Conservation (phyloP, 2,888 invertebrate genomes). For the Drepanosiphum platanoidis region DNA sequence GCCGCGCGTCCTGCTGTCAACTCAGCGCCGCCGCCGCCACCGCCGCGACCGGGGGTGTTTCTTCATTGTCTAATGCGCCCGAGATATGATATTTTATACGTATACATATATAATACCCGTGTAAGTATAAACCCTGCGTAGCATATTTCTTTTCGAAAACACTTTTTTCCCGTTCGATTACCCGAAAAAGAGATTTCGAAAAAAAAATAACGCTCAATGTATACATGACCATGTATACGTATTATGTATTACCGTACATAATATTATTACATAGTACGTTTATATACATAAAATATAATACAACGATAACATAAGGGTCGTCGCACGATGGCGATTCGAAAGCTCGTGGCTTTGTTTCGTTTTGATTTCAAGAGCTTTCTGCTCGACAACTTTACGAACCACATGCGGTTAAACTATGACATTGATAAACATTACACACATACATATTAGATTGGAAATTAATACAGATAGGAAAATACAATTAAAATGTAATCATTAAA, state of each 20-base stretch:
- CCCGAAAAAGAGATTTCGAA: constrained; percentile 21
- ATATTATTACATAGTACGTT: background rate
- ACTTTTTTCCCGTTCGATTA: constrained; percentile 53
- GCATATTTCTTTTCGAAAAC: constrained; percentile 45
- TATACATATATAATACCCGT: background rate
- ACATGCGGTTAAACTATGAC: too few species aligned
- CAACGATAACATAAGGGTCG: too few species aligned
- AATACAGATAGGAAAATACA: too few species aligned
- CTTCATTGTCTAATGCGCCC: constrained; percentile 56
- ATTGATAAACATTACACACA: too few species aligned
- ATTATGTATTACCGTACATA: background rate
- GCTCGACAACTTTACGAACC: too few species aligned
- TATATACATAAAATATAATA: too few species aligned
- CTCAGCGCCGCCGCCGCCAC: background rate
- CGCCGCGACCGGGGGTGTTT: constrained; percentile 30
- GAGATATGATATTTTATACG: constrained; percentile 49
- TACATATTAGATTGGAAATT: too few species aligned
- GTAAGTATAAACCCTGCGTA: background rate
- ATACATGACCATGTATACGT: background rate
- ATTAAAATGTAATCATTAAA: too few species aligned
- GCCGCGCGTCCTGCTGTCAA: background rate
- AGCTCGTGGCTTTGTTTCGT: too few species aligned
- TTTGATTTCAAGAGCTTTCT: too few species aligned
- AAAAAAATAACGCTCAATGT: background rate
- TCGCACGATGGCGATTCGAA: too few species aligned